Conservation (phyloP, 2,113 vertebrate species). For the Brachionichthys hirsutus region DNA sequence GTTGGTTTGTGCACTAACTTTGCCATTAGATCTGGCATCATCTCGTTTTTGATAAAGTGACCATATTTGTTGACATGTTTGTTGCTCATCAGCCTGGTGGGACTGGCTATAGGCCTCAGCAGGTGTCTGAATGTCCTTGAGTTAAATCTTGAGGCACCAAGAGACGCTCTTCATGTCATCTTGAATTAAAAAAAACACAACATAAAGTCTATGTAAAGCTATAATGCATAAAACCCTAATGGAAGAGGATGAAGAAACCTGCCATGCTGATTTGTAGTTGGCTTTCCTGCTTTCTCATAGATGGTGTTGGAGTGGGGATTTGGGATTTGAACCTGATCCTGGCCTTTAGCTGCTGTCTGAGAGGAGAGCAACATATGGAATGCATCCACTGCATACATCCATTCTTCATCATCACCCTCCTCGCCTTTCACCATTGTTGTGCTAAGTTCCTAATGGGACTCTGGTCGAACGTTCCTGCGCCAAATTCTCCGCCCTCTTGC, state of each 20-base stretch:
- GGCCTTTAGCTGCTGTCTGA: conserved; percentile 49
- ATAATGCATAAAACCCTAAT: conserved; percentile 34
- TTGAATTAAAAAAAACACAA: conserved; percentile 16
- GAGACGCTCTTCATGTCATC: conserved; percentile 9
- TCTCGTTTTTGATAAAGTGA: no score
- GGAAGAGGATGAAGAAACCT: conserved; percentile 39
- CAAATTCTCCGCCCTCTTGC: conserved; percentile 43
- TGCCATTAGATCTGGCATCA: no score
- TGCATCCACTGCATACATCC: conserved; percentile 65
- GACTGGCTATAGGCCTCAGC: no score
- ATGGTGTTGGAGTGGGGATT: conserved; percentile 50
- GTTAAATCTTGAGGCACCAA: not conserved
- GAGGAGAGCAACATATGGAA: conserved; percentile 61
- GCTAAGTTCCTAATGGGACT: conserved; percentile 58
- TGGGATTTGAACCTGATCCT: conserved; percentile 54
- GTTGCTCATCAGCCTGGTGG: not conserved
- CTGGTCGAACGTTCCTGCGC: conserved; percentile 22
- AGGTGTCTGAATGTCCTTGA: conserved; percentile 6
- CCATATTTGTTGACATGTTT: no score
- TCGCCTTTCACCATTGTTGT: conserved; percentile 56
- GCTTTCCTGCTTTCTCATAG: conserved; percentile 36
- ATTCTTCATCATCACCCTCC: conserved; percentile 72
- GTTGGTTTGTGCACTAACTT: no score
- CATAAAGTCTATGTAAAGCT: conserved; percentile 12
- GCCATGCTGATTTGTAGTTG: conserved; percentile 56